Base-by-base conservation (phyloP, 2,888 invertebrate species). In the Cephus rjabovi region DNA sequence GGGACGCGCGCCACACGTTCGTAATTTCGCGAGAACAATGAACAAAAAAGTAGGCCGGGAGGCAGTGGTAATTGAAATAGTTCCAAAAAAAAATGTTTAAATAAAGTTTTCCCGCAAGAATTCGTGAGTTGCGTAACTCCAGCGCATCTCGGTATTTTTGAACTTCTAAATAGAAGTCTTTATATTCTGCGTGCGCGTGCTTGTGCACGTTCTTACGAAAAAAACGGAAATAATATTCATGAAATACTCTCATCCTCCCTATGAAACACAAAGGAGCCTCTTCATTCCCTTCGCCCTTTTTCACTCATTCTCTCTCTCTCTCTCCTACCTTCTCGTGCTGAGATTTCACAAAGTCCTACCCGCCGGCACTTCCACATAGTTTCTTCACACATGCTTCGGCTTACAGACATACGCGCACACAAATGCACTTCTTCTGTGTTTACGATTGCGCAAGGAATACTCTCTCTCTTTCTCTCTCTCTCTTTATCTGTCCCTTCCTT, bases 351-450 rank as follows among this genome's bases (percentile, higher is more conserved):
- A 76, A 77, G 83, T 56, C 40, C 23, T 23, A 23, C 83, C 81
- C 56, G 79, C 76, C 77, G 78, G 82, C 84, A 78, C 37, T 81
- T 81, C 75, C 76, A 80, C 81, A 83, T 83, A 82, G 81, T 82
- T 82, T 77, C 75, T 56, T 56, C 6, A 56, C 40, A 56, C 23
- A 56, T 56, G 40, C 23, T 56, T 56, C 40, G 23, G 40, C 23
- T 56, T 23, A 56, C 40, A 56, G 23, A 23, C 23, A 56, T 56
- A 56, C 40, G 40, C 40, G 40, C 23, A 56, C 23, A 56, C 40
- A 56, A 56, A 23, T 56, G 6, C 9, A 56, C 40, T 56, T 23
- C 23, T 40, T 40, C 15, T 23, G 23, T 56, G 4, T 23, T 23
- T 56, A 56, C 40, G 40, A 56, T 56, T 56, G 40, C 40, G 40